Evolutionary conservation across 2,113 vertebrate genomes (phyloP).

Genomic region (Psittacara wagleri): DNA sequence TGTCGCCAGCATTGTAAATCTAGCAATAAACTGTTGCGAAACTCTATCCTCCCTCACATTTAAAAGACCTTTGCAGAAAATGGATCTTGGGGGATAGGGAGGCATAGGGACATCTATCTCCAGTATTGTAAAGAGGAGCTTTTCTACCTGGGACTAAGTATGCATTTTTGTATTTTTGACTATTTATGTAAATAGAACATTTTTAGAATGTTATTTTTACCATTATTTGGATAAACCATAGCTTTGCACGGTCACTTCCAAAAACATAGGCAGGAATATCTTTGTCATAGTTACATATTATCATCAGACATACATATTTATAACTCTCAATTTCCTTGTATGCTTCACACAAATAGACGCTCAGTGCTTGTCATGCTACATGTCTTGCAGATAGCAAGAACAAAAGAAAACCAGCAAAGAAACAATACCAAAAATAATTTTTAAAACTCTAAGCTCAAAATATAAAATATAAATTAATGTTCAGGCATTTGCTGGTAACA

Average conservation of each 20-base stretch:
- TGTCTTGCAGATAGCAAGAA: conserved; percentile 34
- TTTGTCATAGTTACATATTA: not conserved
- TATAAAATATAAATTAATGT: not conserved
- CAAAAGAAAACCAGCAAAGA: conserved; percentile 50
- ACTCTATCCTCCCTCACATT: conserved; percentile 3
- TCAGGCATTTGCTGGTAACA: not conserved
- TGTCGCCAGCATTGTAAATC: conserved; percentile 14
- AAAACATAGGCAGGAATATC: not conserved
- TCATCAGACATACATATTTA: conserved; percentile 56
- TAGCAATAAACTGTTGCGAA: conserved; percentile 30
- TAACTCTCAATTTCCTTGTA: conserved; percentile 38
- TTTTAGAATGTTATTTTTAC: not conserved
- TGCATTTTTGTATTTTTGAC: not conserved
- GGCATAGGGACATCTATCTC: not conserved
- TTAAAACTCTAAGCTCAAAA: not conserved
- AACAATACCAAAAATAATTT: not conserved
- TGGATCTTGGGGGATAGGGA: not conserved
- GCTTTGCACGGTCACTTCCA: not conserved
- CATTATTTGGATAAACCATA: not conserved
- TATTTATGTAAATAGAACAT: not conserved
- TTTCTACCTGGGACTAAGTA: not conserved
- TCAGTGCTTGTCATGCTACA: conserved; percentile 48
- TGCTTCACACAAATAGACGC: conserved; percentile 25
- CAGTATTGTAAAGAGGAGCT: not conserved
- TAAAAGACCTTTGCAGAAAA: conserved; percentile 16